Conservation (phyloP, 2,888 invertebrate species). For the Epinotia bilunana region DNA sequence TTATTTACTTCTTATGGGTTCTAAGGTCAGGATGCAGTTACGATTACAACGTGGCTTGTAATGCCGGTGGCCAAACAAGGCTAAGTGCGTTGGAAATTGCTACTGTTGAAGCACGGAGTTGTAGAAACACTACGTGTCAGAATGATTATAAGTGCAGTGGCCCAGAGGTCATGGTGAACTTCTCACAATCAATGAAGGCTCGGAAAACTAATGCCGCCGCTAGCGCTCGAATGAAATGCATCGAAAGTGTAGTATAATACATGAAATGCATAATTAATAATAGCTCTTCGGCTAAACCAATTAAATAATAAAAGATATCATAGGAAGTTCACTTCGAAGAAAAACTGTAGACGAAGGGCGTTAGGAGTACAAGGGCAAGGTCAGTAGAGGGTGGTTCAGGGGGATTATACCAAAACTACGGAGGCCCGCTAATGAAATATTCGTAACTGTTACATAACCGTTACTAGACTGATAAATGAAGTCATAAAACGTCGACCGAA, state of each 20-base stretch:
- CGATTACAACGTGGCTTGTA: slow-evolving; percentile 64
- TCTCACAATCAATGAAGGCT: slow-evolving; percentile 68
- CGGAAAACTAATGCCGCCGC: slow-evolving; percentile 63
- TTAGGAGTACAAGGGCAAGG: slow-evolving; percentile 51
- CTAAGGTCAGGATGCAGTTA: slow-evolving; percentile 51
- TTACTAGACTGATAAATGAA: slow-evolving; percentile 43
- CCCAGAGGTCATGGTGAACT: slow-evolving; percentile 75
- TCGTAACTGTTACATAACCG: slow-evolving; percentile 45
- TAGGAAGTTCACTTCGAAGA: slow-evolving; percentile 22
- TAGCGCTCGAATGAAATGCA: slow-evolving; percentile 55
- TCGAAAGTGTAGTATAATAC: slow-evolving; percentile 31
- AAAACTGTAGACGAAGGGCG: slow-evolving; percentile 34
- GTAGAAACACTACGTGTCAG: slow-evolving; percentile 65
- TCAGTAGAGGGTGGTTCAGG: slow-evolving; percentile 44
- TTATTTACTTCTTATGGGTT: slow-evolving; percentile 46
- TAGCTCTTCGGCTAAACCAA: slow-evolving; percentile 3
- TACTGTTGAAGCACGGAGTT: slow-evolving; percentile 52
- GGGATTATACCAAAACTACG: slow-evolving; percentile 40
- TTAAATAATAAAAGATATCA: slow-evolving; percentile 30
- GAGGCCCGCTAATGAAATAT: slow-evolving; percentile 41
- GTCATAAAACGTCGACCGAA: slow-evolving; percentile 22
- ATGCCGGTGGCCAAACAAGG: slow-evolving; percentile 72
- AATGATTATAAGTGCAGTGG: slow-evolving; percentile 64
- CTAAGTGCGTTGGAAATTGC: slow-evolving; percentile 65
- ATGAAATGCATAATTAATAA: slow-evolving; percentile 28